Conservation (phyloP, 2,113 vertebrate species). For the Chlamydotis undulata region DNA sequence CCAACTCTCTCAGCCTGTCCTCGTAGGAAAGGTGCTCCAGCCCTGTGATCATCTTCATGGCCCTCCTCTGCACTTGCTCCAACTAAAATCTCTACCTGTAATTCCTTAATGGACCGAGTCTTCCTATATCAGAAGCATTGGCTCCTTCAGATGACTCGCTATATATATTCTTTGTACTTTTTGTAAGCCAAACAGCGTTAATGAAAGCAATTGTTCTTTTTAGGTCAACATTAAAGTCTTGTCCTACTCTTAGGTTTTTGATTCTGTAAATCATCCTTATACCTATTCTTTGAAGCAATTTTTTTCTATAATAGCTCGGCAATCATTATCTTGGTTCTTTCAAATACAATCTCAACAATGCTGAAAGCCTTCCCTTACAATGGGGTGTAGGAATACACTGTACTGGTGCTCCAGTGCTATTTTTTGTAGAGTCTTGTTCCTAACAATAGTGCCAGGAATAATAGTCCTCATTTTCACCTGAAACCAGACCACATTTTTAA, state of each 20-base stretch:
- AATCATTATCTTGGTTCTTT: constrained; percentile 27
- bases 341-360: not conserved
- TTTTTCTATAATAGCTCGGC: not conserved
- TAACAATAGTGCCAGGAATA: constrained; percentile 18
- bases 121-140: not conserved
- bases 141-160: not conserved
- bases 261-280: not conserved
- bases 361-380: constrained; percentile 17
- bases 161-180: not conserved
- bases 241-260: not conserved
- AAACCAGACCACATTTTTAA: constrained; percentile 21
- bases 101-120: not conserved
- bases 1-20: no score
- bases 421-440: constrained; percentile 1
- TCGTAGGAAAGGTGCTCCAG: no score
- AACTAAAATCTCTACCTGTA: not conserved
- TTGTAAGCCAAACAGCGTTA: not conserved
- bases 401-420: not conserved
- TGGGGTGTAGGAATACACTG: constrained; percentile 16
- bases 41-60: no score
- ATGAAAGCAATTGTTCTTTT: not conserved
- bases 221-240: not conserved
- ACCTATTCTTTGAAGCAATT: not conserved
- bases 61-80: no score
- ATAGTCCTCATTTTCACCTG: constrained; percentile 45